Evolutionary conservation across 2,888 invertebrate genomes (phyloP).

Genomic region (Lasioglossum vierecki): DNA sequence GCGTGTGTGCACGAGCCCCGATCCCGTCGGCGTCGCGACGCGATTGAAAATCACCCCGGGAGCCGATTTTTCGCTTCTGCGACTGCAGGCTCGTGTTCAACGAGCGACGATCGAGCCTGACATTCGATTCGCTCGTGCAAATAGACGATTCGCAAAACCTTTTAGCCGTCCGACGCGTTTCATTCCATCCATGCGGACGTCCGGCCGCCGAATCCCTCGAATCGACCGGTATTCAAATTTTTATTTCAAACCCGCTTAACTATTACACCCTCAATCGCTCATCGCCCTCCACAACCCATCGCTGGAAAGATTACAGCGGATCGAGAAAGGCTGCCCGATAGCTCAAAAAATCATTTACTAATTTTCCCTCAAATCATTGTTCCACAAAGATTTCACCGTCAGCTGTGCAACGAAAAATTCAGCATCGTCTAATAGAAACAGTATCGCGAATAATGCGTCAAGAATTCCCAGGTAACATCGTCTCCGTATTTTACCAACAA

Average conservation of each 20-base stretch:
- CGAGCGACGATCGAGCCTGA: constrained; percentile 24
- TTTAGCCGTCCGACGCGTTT: constrained; percentile 46
- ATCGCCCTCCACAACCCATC: background rate
- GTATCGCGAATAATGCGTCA: background rate
- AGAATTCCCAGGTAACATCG: background rate
- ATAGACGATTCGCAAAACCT: constrained; percentile 61
- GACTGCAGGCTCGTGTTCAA: constrained; percentile 5
- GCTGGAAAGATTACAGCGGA: background rate
- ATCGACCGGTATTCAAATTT: constrained; percentile 39
- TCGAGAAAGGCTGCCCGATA: background rate
- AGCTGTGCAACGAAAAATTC: background rate
- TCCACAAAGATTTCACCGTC: background rate
- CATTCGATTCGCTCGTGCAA: constrained; percentile 48
- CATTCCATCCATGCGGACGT: constrained; percentile 48
- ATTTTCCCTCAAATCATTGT: background rate
- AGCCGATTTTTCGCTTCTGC: constrained; percentile 32
- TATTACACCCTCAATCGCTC: background rate
- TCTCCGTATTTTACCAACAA: background rate
- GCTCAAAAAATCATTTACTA: background rate
- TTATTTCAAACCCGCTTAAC: background rate
- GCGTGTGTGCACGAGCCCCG: constrained; percentile 41
- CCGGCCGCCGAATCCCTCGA: constrained; percentile 37
- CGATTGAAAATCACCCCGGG: background rate
- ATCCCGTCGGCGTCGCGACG: constrained; percentile 42
- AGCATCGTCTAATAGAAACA: background rate